Evolutionary conservation across 2,113 vertebrate genomes (phyloP).

Genomic region (Odobenus rosmarus): DNA sequence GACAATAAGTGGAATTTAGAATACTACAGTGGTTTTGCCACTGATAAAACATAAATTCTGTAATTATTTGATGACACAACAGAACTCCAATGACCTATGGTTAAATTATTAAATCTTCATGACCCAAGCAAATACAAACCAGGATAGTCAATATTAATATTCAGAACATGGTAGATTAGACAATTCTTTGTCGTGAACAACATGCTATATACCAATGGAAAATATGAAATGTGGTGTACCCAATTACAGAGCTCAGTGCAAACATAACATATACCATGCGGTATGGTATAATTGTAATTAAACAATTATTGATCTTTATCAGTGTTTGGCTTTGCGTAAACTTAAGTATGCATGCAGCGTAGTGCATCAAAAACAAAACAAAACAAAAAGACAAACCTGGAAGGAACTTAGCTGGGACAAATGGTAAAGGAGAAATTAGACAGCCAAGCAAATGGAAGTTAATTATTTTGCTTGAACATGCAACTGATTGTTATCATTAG

Average conservation of each 20-base stretch:
- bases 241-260: neutral
- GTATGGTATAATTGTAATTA: neutral
- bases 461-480: neutral
- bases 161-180: slow-evolving; percentile 61
- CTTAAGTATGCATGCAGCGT: neutral
- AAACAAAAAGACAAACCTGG: neutral
- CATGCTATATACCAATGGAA: neutral
- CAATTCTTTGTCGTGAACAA: neutral
- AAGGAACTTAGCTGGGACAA: neutral
- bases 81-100: slow-evolving; percentile 82
- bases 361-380: neutral
- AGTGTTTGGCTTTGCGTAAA: neutral
- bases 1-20: slow-evolving; percentile 85
- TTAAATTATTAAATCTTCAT: slow-evolving; percentile 87
- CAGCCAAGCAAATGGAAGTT: neutral
- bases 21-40: slow-evolving; percentile 70
- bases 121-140: slow-evolving; percentile 79
- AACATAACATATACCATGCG: neutral
- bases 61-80: slow-evolving; percentile 86
- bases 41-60: slow-evolving; percentile 83
- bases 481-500: neutral
- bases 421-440: slow-evolving; percentile 16
- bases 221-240: neutral
- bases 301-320: slow-evolving; percentile 26
- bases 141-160: slow-evolving; percentile 80